Conservation (phyloP, 1,140 invertebrate genomes). For the Gonatopus flavifemur region DNA sequence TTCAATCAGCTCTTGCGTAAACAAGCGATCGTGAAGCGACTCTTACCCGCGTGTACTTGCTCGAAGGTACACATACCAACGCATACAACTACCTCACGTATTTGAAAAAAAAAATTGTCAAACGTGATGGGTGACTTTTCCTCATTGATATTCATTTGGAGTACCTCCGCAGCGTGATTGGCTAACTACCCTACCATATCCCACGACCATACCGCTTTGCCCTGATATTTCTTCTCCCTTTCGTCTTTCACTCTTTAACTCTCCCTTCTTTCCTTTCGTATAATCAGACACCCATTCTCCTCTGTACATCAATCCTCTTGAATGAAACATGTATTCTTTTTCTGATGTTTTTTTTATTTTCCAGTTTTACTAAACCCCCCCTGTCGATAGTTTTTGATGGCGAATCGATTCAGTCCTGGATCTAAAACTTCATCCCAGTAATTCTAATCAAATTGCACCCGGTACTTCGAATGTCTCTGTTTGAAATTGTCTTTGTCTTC, state of each 20-base stretch:
- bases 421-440: too few relatives aligned
- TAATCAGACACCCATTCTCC: constrained; percentile 1
- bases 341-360: too few relatives aligned
- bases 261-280: constrained; percentile 1
- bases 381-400: too few relatives aligned
- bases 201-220: constrained; percentile 30
- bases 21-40: constrained; percentile 34
- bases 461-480: too few relatives aligned
- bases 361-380: too few relatives aligned
- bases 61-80: constrained; percentile 9
- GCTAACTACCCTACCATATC: constrained; percentile 51
- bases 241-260: constrained; percentile 28
- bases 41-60: constrained; percentile 6
- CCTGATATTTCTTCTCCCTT: constrained; percentile 22
- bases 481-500: too few relatives aligned
- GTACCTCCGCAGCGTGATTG: constrained; percentile 49
- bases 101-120: constrained; percentile 39
- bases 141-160: constrained; percentile 56
- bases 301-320: too few relatives aligned
- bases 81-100: constrained; percentile 3
- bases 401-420: too few relatives aligned
- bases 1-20: constrained; percentile 40
- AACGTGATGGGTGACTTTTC: constrained; percentile 42
- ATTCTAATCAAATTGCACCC: too few relatives aligned
- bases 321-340: too few relatives aligned